These are phyloP conservation scores for Chinchilla lanigera DNA, from an alignment of 2,113 vertebrate species.

Conservation along the genomic window DNA sequence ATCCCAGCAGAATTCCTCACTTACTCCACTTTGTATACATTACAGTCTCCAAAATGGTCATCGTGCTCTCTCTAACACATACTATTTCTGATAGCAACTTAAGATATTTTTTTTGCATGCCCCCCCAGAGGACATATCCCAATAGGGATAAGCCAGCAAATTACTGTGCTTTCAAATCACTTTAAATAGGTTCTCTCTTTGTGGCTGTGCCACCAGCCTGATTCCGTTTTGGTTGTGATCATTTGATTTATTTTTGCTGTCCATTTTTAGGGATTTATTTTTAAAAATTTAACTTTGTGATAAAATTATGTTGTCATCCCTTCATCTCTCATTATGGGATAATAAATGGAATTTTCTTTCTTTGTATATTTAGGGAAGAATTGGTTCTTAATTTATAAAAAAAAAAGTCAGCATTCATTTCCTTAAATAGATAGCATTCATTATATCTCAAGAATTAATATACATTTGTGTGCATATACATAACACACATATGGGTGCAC, in stretches of 20 bases:
- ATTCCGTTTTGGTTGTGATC: not conserved
- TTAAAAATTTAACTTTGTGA: conserved; percentile 2
- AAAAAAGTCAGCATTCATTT: not conserved
- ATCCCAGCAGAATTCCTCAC: not conserved
- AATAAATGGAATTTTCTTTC: not conserved
- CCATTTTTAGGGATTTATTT: conserved; percentile 23
- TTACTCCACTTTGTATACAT: not conserved
- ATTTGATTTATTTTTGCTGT: conserved; percentile 39
- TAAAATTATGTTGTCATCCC: not conserved
- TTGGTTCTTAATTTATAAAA: not conserved
- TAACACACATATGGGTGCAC: not conserved
- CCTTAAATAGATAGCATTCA: not conserved
- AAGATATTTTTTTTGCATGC: not conserved
- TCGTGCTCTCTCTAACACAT: not conserved
- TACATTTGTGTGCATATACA: not conserved
- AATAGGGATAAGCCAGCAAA: not conserved
- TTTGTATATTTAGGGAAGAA: not conserved
- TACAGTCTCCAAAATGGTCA: not conserved
- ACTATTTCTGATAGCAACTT: not conserved
- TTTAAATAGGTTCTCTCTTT: conserved; percentile 1
- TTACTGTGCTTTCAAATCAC: conserved; percentile 19
- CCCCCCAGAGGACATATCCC: not conserved
- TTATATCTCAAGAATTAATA: not conserved
- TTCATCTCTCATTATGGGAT: not conserved
- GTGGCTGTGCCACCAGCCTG: not conserved